A percentile compares a stretch with the other conserved stretches of the same genome.
Evolutionary conservation across 2,888 invertebrate species (phyloP).

Genomic region (Lycophotia porphyrea): DNA sequence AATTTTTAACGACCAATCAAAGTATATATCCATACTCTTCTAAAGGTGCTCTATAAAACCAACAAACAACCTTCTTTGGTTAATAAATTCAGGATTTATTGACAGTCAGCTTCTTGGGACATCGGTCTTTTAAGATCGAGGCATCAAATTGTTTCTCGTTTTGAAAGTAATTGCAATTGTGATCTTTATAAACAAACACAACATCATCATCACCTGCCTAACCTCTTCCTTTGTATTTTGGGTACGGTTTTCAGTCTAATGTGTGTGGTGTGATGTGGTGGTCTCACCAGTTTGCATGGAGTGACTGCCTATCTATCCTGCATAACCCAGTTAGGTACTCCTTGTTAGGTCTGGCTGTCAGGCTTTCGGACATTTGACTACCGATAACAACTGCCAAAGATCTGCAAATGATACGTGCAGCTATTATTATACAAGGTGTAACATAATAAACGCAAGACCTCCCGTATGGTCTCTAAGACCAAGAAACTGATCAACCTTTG

Average conservation of each 20-base stretch:
- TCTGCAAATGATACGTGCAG: not conserved
- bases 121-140: not conserved
- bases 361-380: not conserved
- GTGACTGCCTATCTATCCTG: too few relatives aligned
- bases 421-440: not conserved
- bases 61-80: slow-evolving; percentile 1
- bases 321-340: too few relatives aligned
- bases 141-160: not conserved
- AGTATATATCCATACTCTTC: slow-evolving; percentile 8
- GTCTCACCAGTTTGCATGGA: not conserved
- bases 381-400: not conserved
- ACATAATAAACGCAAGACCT: too few relatives aligned
- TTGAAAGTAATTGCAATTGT: not conserved
- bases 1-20: slow-evolving; percentile 22
- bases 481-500: too few relatives aligned
- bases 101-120: slow-evolving; percentile 11
- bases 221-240: not conserved
- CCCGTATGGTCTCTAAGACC: too few relatives aligned
- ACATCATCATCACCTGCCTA: not conserved
- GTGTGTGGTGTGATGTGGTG: too few relatives aligned
- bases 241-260: not conserved
- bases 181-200: not conserved
- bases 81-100: slow-evolving; percentile 23
- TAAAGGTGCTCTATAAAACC: slow-evolving; percentile 34
- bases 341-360: not conserved